A percentile compares a stretch with the other conserved stretches of the same genome.
Evolutionary conservation across 2,888 invertebrate species (phyloP).

Genomic region (Phengaris alcon): DNA sequence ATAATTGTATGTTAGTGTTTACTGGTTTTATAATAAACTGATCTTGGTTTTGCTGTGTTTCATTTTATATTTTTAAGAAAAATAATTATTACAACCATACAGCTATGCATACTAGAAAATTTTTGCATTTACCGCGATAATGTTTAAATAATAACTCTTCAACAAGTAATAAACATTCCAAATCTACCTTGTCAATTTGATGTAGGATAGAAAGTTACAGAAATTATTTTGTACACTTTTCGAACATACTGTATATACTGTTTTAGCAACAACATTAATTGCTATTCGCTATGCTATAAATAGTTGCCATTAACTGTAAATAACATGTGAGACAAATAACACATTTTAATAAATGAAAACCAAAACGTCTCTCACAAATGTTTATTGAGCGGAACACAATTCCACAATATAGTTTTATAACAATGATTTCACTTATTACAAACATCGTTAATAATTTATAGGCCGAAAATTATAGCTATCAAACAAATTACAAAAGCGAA

Average conservation of each 20-base stretch:
- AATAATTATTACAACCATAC: background rate
- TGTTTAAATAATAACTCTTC: too few relatives aligned
- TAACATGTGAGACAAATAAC: background rate
- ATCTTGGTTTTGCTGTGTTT: slow-evolving; percentile 72
- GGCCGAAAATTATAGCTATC: too few relatives aligned
- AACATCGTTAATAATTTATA: too few relatives aligned
- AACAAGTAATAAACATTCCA: too few relatives aligned
- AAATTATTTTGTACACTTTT: background rate
- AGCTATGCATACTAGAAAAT: background rate
- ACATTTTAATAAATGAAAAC: background rate
- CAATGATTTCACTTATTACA: too few relatives aligned
- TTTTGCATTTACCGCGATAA: background rate
- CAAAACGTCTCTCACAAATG: too few relatives aligned
- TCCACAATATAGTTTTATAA: too few relatives aligned
- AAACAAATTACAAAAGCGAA: too few relatives aligned
- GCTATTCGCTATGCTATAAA: background rate
- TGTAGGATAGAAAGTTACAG: background rate
- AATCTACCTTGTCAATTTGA: background rate
- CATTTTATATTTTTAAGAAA: slow-evolving; percentile 40
- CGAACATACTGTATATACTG: background rate
- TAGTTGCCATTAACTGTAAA: background rate
- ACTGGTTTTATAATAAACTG: slow-evolving; percentile 54
- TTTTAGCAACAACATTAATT: slow-evolving; percentile 2
- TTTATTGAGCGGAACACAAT: too few relatives aligned
- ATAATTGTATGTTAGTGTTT: slow-evolving; percentile 28